These are phyloP conservation scores for Nesoenas mayeri DNA, from an alignment of 2,113 vertebrate species.

Conservation along the genomic window DNA sequence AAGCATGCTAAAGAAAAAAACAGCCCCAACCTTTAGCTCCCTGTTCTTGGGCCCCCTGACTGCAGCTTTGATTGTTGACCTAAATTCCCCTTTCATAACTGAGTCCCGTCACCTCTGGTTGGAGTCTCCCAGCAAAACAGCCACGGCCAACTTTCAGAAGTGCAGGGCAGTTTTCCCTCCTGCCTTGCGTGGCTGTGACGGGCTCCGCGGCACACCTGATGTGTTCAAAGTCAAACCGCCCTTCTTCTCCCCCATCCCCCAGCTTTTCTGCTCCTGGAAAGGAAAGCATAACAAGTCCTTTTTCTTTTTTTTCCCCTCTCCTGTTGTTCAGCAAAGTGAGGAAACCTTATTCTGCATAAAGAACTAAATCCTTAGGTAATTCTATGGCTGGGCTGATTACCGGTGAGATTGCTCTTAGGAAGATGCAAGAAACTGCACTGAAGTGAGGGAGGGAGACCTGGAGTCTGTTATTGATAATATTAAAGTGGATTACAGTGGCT, in stretches of 20 bases:
- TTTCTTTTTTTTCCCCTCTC: neutral
- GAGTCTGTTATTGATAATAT: conserved; percentile 3
- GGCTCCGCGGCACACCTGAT: neutral
- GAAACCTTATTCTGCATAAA: neutral
- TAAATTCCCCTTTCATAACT: conserved; percentile 78
- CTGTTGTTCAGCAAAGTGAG: neutral
- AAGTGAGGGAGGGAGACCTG: neutral
- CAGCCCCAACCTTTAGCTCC: conserved; percentile 74
- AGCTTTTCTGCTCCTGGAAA: neutral
- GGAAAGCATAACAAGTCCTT: neutral
- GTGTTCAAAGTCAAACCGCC: conserved; percentile 15
- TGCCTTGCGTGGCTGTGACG: neutral
- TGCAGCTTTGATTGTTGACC: conserved; percentile 79
- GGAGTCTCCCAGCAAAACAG: conserved; percentile 55
- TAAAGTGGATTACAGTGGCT: conserved; percentile 12
- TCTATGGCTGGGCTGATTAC: neutral
- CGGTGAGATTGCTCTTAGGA: neutral
- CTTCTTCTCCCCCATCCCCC: neutral
- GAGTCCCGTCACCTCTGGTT: conserved; percentile 75
- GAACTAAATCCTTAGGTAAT: neutral
- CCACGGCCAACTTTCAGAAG: conserved; percentile 61
- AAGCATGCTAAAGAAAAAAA: conserved; percentile 71
- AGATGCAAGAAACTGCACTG: neutral
- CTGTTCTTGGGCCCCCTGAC: conserved; percentile 73
- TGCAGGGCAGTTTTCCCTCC: conserved; percentile 7